Evolutionary conservation across 2,888 invertebrate genomes (phyloP).

Genomic region (Margaritifera margaritifera): DNA sequence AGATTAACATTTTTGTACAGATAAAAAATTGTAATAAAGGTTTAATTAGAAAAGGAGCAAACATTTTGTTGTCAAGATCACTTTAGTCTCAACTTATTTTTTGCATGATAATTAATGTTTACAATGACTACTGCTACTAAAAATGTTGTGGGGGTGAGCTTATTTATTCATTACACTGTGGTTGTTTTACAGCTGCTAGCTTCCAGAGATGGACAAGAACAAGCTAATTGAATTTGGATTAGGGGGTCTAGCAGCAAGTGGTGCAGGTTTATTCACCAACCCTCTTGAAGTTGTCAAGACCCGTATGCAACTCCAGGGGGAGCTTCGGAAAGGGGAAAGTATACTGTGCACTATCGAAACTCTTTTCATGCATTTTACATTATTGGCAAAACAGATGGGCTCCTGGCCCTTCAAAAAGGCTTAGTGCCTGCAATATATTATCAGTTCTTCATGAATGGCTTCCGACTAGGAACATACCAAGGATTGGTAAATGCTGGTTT

Average conservation of each 20-base stretch:
- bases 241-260: constrained; percentile 82
- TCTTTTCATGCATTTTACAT: constrained; percentile 86
- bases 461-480: constrained; percentile 84
- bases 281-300: constrained; percentile 93
- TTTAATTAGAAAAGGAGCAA: too few species aligned
- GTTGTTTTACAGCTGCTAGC: too few species aligned
- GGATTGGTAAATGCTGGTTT: constrained; percentile 81
- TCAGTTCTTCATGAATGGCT: constrained; percentile 90
- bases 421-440: constrained; percentile 88
- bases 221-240: constrained; percentile 79
- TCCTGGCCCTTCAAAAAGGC: constrained; percentile 81
- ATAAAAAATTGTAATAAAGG: too few species aligned
- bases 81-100: too few species aligned
- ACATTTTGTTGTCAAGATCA: too few species aligned
- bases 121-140: too few species aligned
- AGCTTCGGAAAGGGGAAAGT: constrained; percentile 83
- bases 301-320: constrained; percentile 86
- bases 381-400: constrained; percentile 83
- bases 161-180: too few species aligned
- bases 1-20: too few species aligned
- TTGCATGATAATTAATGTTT: too few species aligned
- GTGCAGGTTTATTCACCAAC: constrained; percentile 89
- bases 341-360: constrained; percentile 77
- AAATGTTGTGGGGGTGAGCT: too few species aligned
- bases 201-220: constrained; percentile 13